Evolutionary conservation across 2,888 invertebrate genomes (phyloP).

Genomic region (Eupithecia exiguata): DNA sequence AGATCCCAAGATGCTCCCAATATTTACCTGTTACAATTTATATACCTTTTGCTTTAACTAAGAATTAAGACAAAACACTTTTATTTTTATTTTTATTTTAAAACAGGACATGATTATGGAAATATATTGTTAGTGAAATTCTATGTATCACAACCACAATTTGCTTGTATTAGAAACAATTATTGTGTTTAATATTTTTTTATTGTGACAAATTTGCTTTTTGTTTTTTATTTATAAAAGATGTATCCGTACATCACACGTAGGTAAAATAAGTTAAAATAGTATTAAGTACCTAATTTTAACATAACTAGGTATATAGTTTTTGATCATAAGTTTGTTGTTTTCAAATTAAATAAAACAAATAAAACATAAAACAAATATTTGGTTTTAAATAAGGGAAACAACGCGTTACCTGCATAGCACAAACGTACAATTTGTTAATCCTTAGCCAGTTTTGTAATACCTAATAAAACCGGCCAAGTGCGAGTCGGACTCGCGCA

Average conservation of each 20-base stretch:
- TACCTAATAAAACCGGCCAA: too few relatives aligned
- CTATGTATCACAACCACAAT: too few relatives aligned
- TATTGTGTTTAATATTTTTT: background rate
- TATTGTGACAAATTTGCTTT: background rate
- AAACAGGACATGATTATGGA: background rate
- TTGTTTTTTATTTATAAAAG: background rate
- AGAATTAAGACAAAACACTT: background rate
- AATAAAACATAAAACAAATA: background rate
- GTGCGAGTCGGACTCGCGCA: too few relatives aligned
- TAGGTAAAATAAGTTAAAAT: background rate
- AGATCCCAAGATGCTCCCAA: too few relatives aligned
- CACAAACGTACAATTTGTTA: slow-evolving; percentile 1
- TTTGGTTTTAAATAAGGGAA: background rate
- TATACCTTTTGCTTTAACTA: background rate
- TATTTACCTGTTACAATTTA: background rate
- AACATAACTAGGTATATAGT: too few relatives aligned
- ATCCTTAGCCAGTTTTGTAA: slow-evolving; percentile 20
- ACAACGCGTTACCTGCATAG: background rate
- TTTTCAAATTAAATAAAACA: background rate
- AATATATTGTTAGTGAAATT: background rate
- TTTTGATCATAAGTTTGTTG: background rate
- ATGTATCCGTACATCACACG: background rate
- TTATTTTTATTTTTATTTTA: background rate
- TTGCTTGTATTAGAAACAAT: background rate
- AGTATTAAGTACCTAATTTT: background rate